phyloP scores from a whole-genome alignment of 2,888 invertebrate genomes.

The Drosophila fulvimacula region DNA sequence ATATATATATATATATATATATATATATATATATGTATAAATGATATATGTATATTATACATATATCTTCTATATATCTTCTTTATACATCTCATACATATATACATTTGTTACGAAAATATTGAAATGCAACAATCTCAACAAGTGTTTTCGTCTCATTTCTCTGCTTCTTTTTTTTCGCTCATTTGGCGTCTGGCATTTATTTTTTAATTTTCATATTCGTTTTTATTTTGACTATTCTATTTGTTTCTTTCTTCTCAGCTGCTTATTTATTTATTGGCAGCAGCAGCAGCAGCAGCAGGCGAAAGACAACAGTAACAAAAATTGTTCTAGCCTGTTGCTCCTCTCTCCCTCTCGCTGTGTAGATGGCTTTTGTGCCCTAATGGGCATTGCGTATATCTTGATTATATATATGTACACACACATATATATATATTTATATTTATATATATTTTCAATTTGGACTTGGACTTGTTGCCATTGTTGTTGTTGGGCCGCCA shows the following conservation, averaged over 20 bases:
- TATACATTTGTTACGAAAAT: slow-evolving; percentile 2
- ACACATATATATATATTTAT: not conserved
- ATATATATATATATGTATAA: not conserved
- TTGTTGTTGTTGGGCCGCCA: slow-evolving; percentile 42
- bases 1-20: not conserved
- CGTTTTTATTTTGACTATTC: slow-evolving; percentile 36
- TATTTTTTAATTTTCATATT: slow-evolving; percentile 37
- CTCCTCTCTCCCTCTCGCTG: not conserved
- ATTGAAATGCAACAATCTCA: slow-evolving; percentile 24
- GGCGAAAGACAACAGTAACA: slow-evolving; percentile 6
- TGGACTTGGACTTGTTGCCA: slow-evolving; percentile 68
- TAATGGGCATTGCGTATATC: slow-evolving; percentile 35
- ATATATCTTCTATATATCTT: not conserved
- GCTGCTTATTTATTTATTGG: slow-evolving; percentile 45
- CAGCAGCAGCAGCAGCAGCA: slow-evolving; percentile 20
- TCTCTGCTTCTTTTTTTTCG: not conserved
- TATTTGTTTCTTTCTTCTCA: slow-evolving; percentile 12
- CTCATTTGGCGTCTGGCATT: slow-evolving; percentile 56
- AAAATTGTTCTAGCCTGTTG: slow-evolving; percentile 24
- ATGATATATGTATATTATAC: not conserved
- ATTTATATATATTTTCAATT: slow-evolving; percentile 23
- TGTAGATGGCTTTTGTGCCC: slow-evolving; percentile 29
- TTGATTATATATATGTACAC: slow-evolving; percentile 1
- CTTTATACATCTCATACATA: not conserved
- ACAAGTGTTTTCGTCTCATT: slow-evolving; percentile 7